These are phyloP conservation scores for Caenorhabditis japonica DNA, from an alignment of 2,888 invertebrate genomes.

Conservation along the genomic window DNA sequence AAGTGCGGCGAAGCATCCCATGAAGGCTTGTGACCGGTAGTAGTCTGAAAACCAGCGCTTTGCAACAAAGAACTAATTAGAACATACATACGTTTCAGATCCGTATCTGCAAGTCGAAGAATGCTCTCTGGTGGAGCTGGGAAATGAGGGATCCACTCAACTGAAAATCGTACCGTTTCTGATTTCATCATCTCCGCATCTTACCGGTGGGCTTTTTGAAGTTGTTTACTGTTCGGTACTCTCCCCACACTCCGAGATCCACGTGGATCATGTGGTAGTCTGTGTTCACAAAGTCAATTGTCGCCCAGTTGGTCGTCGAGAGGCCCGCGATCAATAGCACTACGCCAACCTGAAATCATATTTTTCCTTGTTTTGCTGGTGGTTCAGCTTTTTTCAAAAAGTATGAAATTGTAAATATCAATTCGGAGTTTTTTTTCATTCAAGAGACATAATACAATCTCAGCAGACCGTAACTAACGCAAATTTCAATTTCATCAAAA, in stretches of 20 bases:
- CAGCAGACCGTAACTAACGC: too few species aligned
- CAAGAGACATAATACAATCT: too few species aligned
- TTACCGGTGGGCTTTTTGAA: conserved; percentile 38
- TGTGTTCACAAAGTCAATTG: conserved; percentile 69
- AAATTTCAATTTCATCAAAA: too few species aligned
- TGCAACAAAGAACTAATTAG: not conserved
- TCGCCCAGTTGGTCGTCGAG: conserved; percentile 71
- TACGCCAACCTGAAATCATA: conserved; percentile 65
- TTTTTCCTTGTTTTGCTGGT: too few species aligned
- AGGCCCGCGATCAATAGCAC: conserved; percentile 67
- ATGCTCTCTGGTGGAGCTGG: conserved; percentile 72
- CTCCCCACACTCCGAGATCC: conserved; percentile 75
- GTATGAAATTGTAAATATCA: too few species aligned
- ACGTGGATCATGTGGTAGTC: conserved; percentile 66
- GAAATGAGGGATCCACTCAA: conserved; percentile 76
- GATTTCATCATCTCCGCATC: not conserved
- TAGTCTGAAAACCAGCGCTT: conserved; percentile 66
- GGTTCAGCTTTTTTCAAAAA: too few species aligned
- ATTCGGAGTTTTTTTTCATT: too few species aligned
- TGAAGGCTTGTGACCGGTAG: conserved; percentile 75
- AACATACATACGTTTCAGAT: conserved; percentile 70
- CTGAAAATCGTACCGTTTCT: conserved; percentile 56
- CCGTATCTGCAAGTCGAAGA: conserved; percentile 70
- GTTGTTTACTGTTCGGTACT: conserved; percentile 66
- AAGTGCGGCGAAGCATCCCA: conserved; percentile 68